phyloP scores from a whole-genome alignment of 1,140 invertebrate genomes.

The Drosophila lowei region DNA sequence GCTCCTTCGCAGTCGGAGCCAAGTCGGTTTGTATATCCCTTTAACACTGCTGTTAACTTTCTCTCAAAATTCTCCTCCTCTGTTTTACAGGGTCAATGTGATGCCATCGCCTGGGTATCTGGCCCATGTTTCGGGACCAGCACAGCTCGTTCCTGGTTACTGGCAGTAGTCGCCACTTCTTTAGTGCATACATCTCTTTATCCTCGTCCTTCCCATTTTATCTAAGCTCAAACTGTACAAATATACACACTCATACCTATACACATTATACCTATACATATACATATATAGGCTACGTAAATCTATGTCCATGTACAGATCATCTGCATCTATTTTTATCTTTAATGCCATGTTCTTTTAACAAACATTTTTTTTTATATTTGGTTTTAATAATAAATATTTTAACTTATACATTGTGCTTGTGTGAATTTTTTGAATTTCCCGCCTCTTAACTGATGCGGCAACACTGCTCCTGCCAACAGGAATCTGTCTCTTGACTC shows the following conservation, averaged over 20 bases:
- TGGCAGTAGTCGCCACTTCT: slow-evolving; percentile 41
- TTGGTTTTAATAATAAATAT: too few species aligned
- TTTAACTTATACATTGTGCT: too few species aligned
- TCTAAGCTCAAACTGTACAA: slow-evolving; percentile 44
- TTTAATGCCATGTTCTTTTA: too few species aligned
- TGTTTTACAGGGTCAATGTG: slow-evolving; percentile 44
- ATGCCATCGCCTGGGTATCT: slow-evolving; percentile 45
- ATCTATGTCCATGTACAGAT: neutral
- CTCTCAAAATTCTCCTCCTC: neutral
- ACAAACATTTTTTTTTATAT: too few species aligned
- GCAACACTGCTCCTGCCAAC: too few species aligned
- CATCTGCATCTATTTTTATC: too few species aligned
- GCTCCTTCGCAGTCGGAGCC: slow-evolving; percentile 40
- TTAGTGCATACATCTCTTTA: neutral
- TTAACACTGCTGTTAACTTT: neutral
- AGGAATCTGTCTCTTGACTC: too few species aligned
- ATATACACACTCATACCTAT: slow-evolving; percentile 28
- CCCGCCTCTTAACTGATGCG: too few species aligned
- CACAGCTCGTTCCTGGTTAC: slow-evolving; percentile 62
- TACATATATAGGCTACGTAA: neutral
- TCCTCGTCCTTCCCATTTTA: slow-evolving; percentile 14
- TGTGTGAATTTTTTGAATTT: too few species aligned
- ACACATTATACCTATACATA: slow-evolving; percentile 16
- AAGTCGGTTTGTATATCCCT: slow-evolving; percentile 42
- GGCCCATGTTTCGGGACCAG: slow-evolving; percentile 29